These are phyloP conservation scores for Ibycter americanus DNA, from an alignment of 2,797 vertebrate species.

Conservation along the genomic window DNA sequence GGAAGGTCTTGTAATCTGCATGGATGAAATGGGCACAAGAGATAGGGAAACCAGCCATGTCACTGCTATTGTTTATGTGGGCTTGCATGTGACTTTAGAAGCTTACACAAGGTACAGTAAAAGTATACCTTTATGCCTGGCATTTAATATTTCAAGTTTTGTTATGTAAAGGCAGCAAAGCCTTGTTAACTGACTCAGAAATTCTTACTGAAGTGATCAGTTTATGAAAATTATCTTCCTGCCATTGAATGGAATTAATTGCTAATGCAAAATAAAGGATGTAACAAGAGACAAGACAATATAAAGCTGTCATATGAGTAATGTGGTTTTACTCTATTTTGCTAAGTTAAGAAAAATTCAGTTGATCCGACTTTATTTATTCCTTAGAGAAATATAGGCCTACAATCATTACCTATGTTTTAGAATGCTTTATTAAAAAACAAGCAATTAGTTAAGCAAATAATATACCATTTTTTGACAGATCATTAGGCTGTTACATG, in stretches of 20 bases:
- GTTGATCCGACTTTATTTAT: not conserved
- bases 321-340: not conserved
- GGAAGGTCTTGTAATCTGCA: not conserved
- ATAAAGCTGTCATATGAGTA: not conserved
- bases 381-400: not conserved
- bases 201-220: not conserved
- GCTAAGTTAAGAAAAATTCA: not conserved
- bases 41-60: not conserved
- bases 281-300: not conserved
- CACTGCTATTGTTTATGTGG: not conserved
- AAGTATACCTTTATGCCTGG: not conserved
- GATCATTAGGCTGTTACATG: not conserved
- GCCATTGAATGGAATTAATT: not conserved
- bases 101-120: not conserved
- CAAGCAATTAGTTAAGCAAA: not conserved
- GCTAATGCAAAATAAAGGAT: not conserved
- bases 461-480: not conserved
- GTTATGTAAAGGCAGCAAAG: not conserved
- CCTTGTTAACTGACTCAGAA: not conserved
- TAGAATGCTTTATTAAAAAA: not conserved
- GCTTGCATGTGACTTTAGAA: not conserved
- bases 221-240: not conserved
- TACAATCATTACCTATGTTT: not conserved
- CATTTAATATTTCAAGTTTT: not conserved
- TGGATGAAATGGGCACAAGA: not conserved